A percentile compares a stretch with the other conserved stretches of the same genome.
phyloP scores from a whole-genome alignment of 2,888 invertebrate species.

The Magallana nippona region DNA sequence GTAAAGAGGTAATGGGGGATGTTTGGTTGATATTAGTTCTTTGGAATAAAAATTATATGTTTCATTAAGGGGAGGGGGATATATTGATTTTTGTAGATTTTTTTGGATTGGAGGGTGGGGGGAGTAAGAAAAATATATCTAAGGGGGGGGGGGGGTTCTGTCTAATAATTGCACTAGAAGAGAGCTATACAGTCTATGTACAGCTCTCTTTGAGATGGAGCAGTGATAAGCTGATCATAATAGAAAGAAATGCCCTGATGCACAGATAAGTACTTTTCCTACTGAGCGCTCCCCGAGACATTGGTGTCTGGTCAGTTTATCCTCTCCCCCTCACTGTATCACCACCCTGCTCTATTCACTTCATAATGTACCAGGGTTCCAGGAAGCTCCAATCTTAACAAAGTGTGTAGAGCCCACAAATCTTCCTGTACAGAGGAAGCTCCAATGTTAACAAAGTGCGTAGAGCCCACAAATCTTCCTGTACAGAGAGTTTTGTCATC shows the following conservation, averaged over 20 bases:
- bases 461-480: neutral
- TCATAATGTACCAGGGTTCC: neutral
- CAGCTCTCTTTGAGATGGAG: neutral
- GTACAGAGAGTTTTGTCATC: too few species aligned
- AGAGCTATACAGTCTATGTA: neutral
- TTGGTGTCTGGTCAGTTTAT: slow-evolving; percentile 1
- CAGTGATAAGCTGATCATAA: neutral
- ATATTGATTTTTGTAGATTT: too few species aligned
- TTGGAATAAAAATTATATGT: too few species aligned
- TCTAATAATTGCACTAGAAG: too few species aligned
- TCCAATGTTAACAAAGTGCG: too few species aligned
- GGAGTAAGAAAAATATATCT: neutral
- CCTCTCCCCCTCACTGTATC: neutral
- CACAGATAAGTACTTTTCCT: neutral
- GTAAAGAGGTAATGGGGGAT: too few species aligned
- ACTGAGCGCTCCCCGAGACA: neutral
- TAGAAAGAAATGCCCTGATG: neutral
- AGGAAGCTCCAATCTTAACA: too few species aligned
- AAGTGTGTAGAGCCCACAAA: neutral
- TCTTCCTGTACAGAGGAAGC: too few species aligned
- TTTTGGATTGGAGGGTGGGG: neutral
- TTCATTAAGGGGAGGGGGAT: too few species aligned
- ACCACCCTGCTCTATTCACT: neutral
- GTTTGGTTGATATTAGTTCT: too few species aligned
- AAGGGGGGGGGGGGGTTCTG: too few species aligned